Evolutionary conservation across 2,113 vertebrate species (phyloP).

Genomic region (Lepidothrix coronata): DNA sequence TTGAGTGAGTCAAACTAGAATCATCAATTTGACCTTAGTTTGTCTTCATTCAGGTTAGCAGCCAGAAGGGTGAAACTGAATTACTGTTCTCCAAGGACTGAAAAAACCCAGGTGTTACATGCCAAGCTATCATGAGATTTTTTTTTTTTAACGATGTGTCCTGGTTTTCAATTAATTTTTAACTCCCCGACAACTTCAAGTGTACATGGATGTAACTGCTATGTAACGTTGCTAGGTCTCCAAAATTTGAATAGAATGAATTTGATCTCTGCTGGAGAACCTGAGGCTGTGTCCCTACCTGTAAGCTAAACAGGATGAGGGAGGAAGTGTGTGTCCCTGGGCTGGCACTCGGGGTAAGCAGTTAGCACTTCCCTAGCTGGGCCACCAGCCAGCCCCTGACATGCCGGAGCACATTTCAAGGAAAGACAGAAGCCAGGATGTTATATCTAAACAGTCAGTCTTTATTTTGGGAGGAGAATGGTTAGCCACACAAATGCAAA

Average conservation of each 20-base stretch:
- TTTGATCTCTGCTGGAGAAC: not conserved
- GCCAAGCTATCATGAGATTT: not conserved
- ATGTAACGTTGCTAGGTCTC: not conserved
- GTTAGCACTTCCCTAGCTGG: not conserved
- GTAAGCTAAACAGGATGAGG: not conserved
- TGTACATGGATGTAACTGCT: not conserved
- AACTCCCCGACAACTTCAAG: not conserved
- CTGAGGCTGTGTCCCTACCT: not conserved
- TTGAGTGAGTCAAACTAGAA: constrained; percentile 13
- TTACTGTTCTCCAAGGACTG: not conserved
- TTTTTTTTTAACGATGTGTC: not conserved
- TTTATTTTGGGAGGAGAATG: not conserved
- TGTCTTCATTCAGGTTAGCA: not conserved
- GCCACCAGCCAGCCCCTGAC: not conserved
- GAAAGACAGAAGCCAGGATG: not conserved
- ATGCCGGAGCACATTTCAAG: rapidly evolving
- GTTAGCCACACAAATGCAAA: not conserved
- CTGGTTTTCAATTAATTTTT: not conserved
- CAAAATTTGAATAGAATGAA: not conserved
- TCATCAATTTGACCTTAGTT: not conserved
- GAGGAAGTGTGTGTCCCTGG: rapidly evolving
- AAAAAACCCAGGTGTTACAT: not conserved
- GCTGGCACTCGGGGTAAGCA: rapidly evolving
- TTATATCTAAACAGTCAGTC: not conserved
- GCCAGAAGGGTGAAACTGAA: not conserved